These are phyloP conservation scores for Heteractis magnifica DNA, from an alignment of 92 coral and sea anemone genomes.

Conservation along the genomic window DNA sequence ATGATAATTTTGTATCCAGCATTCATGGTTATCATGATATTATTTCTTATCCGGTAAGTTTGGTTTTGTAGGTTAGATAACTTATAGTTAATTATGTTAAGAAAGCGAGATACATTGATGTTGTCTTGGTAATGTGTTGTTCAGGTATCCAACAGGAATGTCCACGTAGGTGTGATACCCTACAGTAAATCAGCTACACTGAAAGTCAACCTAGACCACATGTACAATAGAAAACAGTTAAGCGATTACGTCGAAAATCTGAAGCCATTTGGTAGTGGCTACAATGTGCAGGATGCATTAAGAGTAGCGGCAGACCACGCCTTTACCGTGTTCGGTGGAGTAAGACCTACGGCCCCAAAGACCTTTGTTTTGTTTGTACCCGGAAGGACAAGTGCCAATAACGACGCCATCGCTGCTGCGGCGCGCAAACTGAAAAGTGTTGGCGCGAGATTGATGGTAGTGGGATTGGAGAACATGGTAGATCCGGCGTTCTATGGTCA, in stretches of 20 bases:
- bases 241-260: slow-evolving; percentile 24
- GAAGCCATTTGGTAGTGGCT: slow-evolving; percentile 48
- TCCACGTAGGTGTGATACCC: slow-evolving; percentile 64
- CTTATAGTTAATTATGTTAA: background rate
- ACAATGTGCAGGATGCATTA: slow-evolving; percentile 55
- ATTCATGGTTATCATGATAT: background rate
- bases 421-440: slow-evolving; percentile 62
- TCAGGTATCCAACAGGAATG: slow-evolving; percentile 34
- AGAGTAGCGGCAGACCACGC: slow-evolving; percentile 62
- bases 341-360: slow-evolving; percentile 72
- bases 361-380: slow-evolving; percentile 75
- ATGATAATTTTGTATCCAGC: too few species aligned
- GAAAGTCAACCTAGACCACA: slow-evolving; percentile 39
- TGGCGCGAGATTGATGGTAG: slow-evolving; percentile 75
- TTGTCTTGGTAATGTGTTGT: background rate
- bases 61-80: too few species aligned
- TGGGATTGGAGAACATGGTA: slow-evolving; percentile 16
- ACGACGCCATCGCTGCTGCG: slow-evolving; percentile 51
- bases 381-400: slow-evolving; percentile 28
- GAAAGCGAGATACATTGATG: background rate
- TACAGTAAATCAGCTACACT: slow-evolving; percentile 56
- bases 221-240: slow-evolving; percentile 27
- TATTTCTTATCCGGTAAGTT: too few species aligned
- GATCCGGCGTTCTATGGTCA: background rate
- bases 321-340: slow-evolving; percentile 88